phyloP scores from a whole-genome alignment of 2,888 invertebrate genomes.

The Hirtodrosophila trivittata region DNA sequence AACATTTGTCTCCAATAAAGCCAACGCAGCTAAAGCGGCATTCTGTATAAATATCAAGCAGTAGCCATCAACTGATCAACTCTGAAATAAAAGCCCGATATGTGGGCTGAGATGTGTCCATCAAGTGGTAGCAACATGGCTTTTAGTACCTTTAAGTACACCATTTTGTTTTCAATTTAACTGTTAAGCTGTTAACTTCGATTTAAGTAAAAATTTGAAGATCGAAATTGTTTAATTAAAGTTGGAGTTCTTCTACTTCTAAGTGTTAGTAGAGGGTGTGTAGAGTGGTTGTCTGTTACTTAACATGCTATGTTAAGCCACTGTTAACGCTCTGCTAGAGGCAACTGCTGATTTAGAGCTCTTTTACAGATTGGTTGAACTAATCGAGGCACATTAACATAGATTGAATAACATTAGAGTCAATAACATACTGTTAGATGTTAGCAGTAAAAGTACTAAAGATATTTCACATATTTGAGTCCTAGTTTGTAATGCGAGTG shows the following conservation, averaged over 20 bases:
- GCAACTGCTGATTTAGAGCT: too few species aligned
- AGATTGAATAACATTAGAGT: background rate
- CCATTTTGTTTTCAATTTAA: too few species aligned
- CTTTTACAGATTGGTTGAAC: too few species aligned
- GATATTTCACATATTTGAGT: background rate
- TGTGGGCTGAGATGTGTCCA: background rate
- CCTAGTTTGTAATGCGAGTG: conserved; percentile 5
- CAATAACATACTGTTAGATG: background rate
- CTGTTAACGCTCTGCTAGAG: too few species aligned
- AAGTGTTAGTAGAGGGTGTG: too few species aligned
- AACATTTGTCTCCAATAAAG: conserved; percentile 12
- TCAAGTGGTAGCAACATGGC: background rate
- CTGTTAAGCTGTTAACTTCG: too few species aligned
- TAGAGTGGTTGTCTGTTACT: too few species aligned
- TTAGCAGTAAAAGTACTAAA: background rate
- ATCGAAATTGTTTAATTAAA: too few species aligned
- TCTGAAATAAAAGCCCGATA: conserved; percentile 13
- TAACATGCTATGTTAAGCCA: too few species aligned
- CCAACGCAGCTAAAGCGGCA: conserved; percentile 32
- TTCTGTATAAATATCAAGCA: conserved; percentile 6
- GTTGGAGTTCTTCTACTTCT: too few species aligned
- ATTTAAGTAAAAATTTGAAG: too few species aligned
- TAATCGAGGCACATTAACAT: background rate
- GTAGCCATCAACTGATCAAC: conserved; percentile 36
- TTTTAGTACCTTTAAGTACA: too few species aligned